A percentile compares a stretch with the other conserved stretches of the same genome.
Evolutionary conservation across 2,888 invertebrate genomes (phyloP).

Genomic region (Ormia ochracea): DNA sequence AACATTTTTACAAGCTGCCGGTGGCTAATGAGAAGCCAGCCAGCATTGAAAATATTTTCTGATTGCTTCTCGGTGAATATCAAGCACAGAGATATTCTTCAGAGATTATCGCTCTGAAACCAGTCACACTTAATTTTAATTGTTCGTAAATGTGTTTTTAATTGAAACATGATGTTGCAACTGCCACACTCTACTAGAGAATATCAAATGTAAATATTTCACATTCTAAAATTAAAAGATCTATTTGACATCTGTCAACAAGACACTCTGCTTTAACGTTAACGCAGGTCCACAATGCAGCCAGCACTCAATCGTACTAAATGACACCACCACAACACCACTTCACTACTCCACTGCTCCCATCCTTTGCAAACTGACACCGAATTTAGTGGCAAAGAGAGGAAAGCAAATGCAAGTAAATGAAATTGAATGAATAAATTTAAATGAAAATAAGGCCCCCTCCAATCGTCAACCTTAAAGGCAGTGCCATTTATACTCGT

Average conservation of each 20-base stretch:
- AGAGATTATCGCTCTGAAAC: neutral
- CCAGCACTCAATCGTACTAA: neutral
- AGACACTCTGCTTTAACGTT: slow-evolving; percentile 54
- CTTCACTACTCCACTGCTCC: neutral
- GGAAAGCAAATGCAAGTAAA: slow-evolving; percentile 11
- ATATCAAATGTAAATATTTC: slow-evolving; percentile 41
- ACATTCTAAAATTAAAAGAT: slow-evolving; percentile 34
- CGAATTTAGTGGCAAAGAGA: slow-evolving; percentile 13
- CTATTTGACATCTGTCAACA: slow-evolving; percentile 62
- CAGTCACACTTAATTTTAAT: slow-evolving; percentile 29
- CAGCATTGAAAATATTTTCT: too few relatives aligned
- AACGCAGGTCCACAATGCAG: slow-evolving; percentile 27
- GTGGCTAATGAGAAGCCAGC: too few relatives aligned
- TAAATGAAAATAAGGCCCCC: slow-evolving; percentile 5
- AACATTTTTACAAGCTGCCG: too few relatives aligned
- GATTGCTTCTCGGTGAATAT: too few relatives aligned
- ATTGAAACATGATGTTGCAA: slow-evolving; percentile 60
- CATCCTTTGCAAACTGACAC: slow-evolving; percentile 57
- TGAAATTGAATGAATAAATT: slow-evolving; percentile 33
- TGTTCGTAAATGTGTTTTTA: slow-evolving; percentile 59
- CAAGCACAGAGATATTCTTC: too few relatives aligned
- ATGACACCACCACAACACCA: too few relatives aligned
- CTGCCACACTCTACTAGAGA: slow-evolving; percentile 47
- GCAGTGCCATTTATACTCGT: neutral
- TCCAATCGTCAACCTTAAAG: slow-evolving; percentile 13